phyloP scores from a whole-genome alignment of 1,140 invertebrate species.

The Pygmarrhopalites habei region DNA sequence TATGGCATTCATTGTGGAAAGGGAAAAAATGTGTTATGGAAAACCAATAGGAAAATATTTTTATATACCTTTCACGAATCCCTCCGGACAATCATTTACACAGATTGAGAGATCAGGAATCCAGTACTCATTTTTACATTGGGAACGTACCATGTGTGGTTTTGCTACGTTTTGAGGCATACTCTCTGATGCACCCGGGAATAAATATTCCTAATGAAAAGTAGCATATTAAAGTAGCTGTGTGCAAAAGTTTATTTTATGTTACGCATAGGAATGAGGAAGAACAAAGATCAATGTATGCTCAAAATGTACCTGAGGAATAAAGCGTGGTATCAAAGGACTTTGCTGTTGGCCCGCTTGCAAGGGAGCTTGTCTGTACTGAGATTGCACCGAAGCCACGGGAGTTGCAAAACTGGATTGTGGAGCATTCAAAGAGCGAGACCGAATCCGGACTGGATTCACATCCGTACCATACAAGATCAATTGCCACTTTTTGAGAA shows the following conservation, averaged over 20 bases:
- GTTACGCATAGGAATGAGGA: too few relatives aligned
- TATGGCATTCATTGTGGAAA: too few relatives aligned
- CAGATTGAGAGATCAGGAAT: constrained; percentile 33
- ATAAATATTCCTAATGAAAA: constrained; percentile 38
- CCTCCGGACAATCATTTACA: constrained; percentile 72
- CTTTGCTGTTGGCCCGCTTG: not conserved
- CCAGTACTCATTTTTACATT: constrained; percentile 39
- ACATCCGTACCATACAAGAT: constrained; percentile 83
- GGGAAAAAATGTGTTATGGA: too few relatives aligned
- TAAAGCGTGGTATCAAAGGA: constrained; percentile 43
- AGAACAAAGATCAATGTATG: too few relatives aligned
- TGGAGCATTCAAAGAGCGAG: constrained; percentile 37
- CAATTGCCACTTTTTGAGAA: constrained; percentile 84
- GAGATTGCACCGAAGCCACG: constrained; percentile 45
- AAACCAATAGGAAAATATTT: too few relatives aligned
- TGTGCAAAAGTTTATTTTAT: too few relatives aligned
- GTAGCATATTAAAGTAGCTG: too few relatives aligned
- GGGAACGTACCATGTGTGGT: constrained; percentile 24
- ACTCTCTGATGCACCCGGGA: constrained; percentile 27
- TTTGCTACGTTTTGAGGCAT: constrained; percentile 23
- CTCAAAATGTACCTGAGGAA: too few relatives aligned
- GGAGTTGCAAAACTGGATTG: constrained; percentile 47
- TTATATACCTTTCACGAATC: too few relatives aligned
- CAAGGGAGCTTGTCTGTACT: constrained; percentile 43
- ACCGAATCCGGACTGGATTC: constrained; percentile 65